phyloP scores from a whole-genome alignment of 2,888 invertebrate species.

The Falcaria lacertinaria region DNA sequence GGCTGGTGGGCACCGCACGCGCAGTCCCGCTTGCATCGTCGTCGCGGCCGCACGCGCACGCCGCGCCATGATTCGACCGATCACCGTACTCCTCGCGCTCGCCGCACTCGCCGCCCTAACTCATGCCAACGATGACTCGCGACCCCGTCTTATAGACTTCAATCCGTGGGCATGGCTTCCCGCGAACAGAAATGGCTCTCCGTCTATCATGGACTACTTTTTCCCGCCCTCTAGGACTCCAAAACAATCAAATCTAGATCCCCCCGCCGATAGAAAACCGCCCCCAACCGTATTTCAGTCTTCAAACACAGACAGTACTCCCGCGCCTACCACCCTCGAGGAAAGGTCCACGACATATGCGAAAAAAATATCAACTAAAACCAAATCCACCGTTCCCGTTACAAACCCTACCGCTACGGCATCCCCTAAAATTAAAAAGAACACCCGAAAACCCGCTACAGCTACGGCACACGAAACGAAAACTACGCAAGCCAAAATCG shows the following conservation, averaged over 20 bases:
- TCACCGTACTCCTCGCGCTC: constrained; percentile 61
- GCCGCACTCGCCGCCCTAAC: constrained; percentile 47
- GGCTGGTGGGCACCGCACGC: constrained; percentile 49
- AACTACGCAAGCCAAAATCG: constrained; percentile 55
- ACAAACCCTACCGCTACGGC: constrained; percentile 56
- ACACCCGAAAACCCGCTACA: constrained; percentile 51
- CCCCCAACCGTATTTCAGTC: constrained; percentile 36
- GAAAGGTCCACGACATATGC: constrained; percentile 62
- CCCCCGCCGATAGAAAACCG: constrained; percentile 61
- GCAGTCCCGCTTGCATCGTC: constrained; percentile 72
- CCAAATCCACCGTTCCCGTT: constrained; percentile 59
- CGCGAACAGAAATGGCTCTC: constrained; percentile 60
- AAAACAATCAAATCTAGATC: constrained; percentile 67
- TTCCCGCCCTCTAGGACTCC: constrained; percentile 76
- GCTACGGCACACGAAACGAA: constrained; percentile 53
- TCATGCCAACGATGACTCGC: constrained; percentile 52
- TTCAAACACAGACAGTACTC: constrained; percentile 40
- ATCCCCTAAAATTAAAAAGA: constrained; percentile 62
- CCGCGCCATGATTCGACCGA: constrained; percentile 63
- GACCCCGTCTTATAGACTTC: constrained; percentile 67
- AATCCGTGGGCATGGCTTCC: constrained; percentile 75
- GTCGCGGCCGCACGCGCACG: constrained; percentile 71
- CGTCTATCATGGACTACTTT: constrained; percentile 75
- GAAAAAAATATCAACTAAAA: constrained; percentile 62
- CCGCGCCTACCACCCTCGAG: constrained; percentile 55